These are phyloP conservation scores for Lepilemur ruficaudatus DNA, from an alignment of 2,797 vertebrate species.

Conservation along the genomic window DNA sequence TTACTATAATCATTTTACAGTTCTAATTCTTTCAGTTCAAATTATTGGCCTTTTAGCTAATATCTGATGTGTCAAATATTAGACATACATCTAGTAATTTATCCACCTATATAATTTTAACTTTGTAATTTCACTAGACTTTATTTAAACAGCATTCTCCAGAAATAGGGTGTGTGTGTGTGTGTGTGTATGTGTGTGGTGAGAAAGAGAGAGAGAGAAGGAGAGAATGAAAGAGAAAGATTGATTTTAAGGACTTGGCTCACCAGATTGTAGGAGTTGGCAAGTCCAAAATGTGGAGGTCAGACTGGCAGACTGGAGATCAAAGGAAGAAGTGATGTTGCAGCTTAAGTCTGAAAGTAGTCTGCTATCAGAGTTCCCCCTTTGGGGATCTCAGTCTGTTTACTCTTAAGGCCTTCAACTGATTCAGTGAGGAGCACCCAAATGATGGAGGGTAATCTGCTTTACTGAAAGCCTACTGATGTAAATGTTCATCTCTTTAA, in stretches of 20 bases:
- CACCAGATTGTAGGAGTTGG: background rate
- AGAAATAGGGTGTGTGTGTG: background rate
- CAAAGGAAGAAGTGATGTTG: background rate
- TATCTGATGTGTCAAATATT: background rate
- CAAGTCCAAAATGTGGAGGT: background rate
- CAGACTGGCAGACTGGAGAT: background rate
- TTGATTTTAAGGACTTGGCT: background rate
- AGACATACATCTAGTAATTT: background rate
- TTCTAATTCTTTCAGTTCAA: slow-evolving; percentile 2
- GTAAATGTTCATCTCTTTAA: background rate
- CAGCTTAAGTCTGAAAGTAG: background rate
- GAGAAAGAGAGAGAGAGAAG: background rate
- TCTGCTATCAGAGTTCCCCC: background rate
- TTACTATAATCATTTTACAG: slow-evolving; percentile 42
- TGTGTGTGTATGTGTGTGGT: background rate
- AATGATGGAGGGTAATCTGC: background rate
- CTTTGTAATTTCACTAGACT: background rate
- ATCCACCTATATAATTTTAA: background rate
- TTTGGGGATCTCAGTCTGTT: background rate
- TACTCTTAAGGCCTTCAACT: background rate
- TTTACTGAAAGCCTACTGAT: background rate
- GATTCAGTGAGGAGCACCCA: background rate
- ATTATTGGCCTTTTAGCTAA: background rate
- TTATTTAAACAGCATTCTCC: slow-evolving; percentile 8
- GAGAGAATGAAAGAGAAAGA: background rate